These are phyloP conservation scores for Smutsia gigantea DNA, from an alignment of 2,797 vertebrate species.

Conservation along the genomic window DNA sequence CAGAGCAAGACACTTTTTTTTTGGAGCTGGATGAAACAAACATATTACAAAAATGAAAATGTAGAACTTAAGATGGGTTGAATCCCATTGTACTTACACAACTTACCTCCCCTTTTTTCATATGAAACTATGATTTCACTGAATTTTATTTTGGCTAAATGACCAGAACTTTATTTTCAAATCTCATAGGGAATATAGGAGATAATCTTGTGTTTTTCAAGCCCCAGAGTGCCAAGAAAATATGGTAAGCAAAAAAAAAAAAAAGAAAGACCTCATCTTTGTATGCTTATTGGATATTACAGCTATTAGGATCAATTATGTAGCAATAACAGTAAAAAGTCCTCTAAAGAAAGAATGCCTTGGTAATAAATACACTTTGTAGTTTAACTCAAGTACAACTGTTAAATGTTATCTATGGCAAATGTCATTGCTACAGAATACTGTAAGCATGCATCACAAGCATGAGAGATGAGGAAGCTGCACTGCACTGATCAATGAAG, in stretches of 20 bases:
- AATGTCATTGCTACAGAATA: not conserved
- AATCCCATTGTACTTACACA: not conserved
- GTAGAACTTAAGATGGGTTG: not conserved
- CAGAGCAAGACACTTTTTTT: slow-evolving; percentile 50
- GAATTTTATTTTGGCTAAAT: slow-evolving; percentile 45
- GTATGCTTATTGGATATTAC: not conserved
- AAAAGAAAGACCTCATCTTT: not conserved
- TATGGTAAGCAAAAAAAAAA: not conserved
- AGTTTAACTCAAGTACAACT: not conserved
- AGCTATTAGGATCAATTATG: not conserved
- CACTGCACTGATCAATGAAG: not conserved
- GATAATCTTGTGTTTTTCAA: not conserved
- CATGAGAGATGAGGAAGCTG: not conserved
- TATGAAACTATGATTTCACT: slow-evolving; percentile 15
- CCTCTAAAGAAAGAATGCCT: not conserved
- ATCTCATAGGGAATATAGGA: not conserved
- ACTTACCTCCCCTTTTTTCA: not conserved
- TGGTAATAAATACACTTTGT: not conserved
- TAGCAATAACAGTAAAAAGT: not conserved
- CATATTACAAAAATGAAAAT: not conserved
- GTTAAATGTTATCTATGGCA: not conserved
- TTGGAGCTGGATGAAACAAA: slow-evolving; percentile 17
- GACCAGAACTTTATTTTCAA: slow-evolving; percentile 25
- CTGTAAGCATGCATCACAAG: not conserved
- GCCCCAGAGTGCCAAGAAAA: not conserved